A percentile compares a stretch with the other conserved stretches of the same genome.
Evolutionary conservation across 2,113 vertebrate species (phyloP).

Genomic region (Montifringilla adamsi): DNA sequence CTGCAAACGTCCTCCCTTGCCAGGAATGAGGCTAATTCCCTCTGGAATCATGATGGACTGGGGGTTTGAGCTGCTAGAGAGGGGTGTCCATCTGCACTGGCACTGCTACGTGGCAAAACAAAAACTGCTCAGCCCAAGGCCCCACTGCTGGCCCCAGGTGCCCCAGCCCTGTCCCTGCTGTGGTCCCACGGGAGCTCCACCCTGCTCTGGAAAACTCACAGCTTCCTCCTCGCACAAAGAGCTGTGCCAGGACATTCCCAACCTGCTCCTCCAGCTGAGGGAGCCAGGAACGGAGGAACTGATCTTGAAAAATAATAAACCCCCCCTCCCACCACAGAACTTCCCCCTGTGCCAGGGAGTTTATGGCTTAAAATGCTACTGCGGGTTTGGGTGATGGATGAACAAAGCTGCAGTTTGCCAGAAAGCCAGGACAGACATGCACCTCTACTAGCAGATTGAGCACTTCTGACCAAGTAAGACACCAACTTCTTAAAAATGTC

Average conservation of each 20-base stretch:
- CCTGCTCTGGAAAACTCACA: not conserved
- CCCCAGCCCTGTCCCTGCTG: not conserved
- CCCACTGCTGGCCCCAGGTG: not conserved
- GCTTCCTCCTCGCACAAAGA: not conserved
- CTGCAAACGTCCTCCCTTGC: not conserved
- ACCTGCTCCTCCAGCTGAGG: not conserved
- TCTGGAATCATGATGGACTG: not conserved
- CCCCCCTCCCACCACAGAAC: not conserved
- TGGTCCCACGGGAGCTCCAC: not conserved
- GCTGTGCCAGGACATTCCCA: not conserved
- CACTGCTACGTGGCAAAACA: not conserved
- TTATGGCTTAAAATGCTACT: slow-evolving; percentile 85
- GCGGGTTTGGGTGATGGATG: slow-evolving; percentile 65
- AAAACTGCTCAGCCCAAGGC: not conserved
- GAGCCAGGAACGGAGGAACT: not conserved
- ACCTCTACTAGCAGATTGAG: slow-evolving; percentile 77
- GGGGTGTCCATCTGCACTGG: not conserved
- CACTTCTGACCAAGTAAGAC: slow-evolving; percentile 80
- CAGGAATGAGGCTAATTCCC: not conserved
- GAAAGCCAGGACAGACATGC: slow-evolving; percentile 80
- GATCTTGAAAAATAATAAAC: not conserved
- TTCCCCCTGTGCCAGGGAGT: slow-evolving; percentile 14
- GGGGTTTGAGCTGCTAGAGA: not conserved
- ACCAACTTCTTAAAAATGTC: slow-evolving; percentile 77
- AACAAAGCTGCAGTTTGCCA: slow-evolving; percentile 74